A percentile compares a stretch with the other conserved stretches of the same genome.
Conservation (phyloP, 2,797 vertebrate species). For the Gadopsis marmoratus region DNA sequence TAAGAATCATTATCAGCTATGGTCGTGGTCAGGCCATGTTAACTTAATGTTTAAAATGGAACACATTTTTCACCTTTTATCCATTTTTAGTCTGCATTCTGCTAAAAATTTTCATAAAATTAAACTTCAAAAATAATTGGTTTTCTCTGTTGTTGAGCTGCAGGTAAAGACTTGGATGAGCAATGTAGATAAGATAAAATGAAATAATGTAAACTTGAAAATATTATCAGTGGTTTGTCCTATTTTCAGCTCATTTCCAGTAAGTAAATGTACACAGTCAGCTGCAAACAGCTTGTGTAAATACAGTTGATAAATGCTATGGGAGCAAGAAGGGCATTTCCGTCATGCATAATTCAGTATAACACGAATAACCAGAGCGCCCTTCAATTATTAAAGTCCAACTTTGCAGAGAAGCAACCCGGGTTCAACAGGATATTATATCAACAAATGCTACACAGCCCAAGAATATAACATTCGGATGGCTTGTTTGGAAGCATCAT, state of each 20-base stretch:
- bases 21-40: background rate
- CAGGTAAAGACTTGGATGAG: background rate
- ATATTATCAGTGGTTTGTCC: background rate
- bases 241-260: slow-evolving; percentile 2
- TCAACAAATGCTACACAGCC: slow-evolving; percentile 34
- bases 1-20: background rate
- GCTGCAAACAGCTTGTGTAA: slow-evolving; percentile 28
- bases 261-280: background rate
- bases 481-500: background rate
- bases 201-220: background rate
- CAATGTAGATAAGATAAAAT: background rate
- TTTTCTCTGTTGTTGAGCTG: background rate
- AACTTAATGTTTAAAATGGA: background rate
- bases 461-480: background rate
- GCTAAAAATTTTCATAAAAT: background rate
- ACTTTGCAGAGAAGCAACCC: slow-evolving; percentile 50
- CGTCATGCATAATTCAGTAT: slow-evolving; percentile 70
- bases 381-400: slow-evolving; percentile 69
- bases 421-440: slow-evolving; percentile 48
- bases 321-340: slow-evolving; percentile 54
- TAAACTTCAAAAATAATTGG: background rate
- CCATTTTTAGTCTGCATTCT: background rate
- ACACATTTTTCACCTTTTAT: background rate
- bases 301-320: slow-evolving; percentile 58
- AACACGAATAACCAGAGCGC: slow-evolving; percentile 61